These are phyloP conservation scores for Ricordea florida DNA, from an alignment of 92 coral and sea anemone genomes.

Conservation along the genomic window DNA sequence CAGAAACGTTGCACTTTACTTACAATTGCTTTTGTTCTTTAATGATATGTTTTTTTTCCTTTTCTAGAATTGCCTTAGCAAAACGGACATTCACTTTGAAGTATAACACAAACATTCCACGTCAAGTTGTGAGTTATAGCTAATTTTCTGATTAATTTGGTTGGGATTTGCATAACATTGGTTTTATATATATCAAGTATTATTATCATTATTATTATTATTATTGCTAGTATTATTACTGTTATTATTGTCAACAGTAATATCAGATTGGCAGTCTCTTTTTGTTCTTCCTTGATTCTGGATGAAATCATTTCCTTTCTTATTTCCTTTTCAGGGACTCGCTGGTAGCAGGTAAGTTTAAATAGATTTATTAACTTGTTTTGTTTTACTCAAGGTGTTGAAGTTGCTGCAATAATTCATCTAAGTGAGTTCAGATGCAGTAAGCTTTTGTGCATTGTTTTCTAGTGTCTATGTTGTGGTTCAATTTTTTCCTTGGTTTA, in stretches of 20 bases:
- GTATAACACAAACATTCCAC: conserved; percentile 70
- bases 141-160: not conserved
- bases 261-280: too few relatives aligned
- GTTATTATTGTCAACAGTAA: not conserved
- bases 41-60: not conserved
- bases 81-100: conserved; percentile 66
- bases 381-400: too few relatives aligned
- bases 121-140: conserved; percentile 58
- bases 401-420: too few relatives aligned
- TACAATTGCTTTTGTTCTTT: too few relatives aligned
- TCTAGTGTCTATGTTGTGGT: too few relatives aligned
- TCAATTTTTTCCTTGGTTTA: too few relatives aligned
- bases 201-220: not conserved
- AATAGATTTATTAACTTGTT: not conserved
- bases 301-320: not conserved
- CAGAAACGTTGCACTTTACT: too few relatives aligned
- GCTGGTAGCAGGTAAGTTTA: conserved; percentile 66
- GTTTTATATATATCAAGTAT: not conserved
- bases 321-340: conserved; percentile 34
- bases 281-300: too few relatives aligned
- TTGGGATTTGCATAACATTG: too few relatives aligned
- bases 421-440: too few relatives aligned
- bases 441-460: too few relatives aligned
- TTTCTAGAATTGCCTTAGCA: conserved; percentile 64
- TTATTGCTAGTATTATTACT: not conserved